Base-by-base conservation (phyloP, 2,888 invertebrate genomes). In the Lepetodrilus schrolli region DNA sequence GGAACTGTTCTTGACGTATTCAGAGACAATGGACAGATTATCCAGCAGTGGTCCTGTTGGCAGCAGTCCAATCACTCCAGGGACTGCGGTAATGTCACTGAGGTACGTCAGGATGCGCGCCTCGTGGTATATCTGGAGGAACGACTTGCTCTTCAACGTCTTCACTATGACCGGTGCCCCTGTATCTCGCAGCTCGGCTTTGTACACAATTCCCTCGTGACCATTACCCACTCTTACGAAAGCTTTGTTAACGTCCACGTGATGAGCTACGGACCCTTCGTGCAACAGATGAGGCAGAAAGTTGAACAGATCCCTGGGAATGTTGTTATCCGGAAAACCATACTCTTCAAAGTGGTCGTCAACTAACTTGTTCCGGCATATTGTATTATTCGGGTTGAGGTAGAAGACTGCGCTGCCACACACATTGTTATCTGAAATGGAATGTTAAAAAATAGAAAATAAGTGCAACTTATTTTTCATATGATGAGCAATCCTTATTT, bases 141-240 rank as follows among this genome's bases (percentile, higher is more conserved):
- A 58, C 30, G 26, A 30, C 17, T 58, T 58, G 58, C 34, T 58
- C 30, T 4, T 30, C 34, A 58, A 30, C 30, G 58, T 58, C 50
- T 70, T 70, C 8, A 70, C 50, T 26, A 70, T 50, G 34, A 49
- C 36, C 4, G 34, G 30, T 50, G 49, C 36, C 37, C 26, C 21
- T 0, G 49, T 37, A 13, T 3, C 37, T 4, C 8, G n/a, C 34
- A 70, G 17, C 50, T 70, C 70, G 1, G 49, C 70, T 26, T 23
- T 48, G 37, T 70, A 70, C n/a, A 70, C 70, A 2, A 30, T 8
- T 5, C 49, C 70, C 20, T 50, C 49, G 4, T 49, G 49, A 5
- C 70, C 70, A n/a, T 38, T 70, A 13, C 70, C 49, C 7, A 70
- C 49, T 20, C 37, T 36, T 2, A 23, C 50, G 17, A 48, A 70